Percentiles rank a stretch among this genome's conserved stretches.
These are phyloP conservation scores for Melanerpes formicivorus DNA, from an alignment of 2,113 vertebrate species.

Conservation along the genomic window DNA sequence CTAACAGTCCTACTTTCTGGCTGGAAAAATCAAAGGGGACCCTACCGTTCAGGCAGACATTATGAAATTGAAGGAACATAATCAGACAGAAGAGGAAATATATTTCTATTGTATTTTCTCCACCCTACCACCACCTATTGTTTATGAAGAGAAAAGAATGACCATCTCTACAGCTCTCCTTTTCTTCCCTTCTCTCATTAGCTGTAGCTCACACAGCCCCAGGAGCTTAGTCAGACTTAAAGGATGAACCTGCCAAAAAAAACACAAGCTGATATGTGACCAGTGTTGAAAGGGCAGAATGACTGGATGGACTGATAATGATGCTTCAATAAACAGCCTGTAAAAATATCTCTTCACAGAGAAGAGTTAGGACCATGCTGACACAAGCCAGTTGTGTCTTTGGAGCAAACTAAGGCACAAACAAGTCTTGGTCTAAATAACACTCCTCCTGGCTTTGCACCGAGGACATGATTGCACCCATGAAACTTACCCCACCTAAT, in stretches of 20 bases:
- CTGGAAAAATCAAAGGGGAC: neutral
- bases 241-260: constrained; percentile 42
- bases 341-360: constrained; percentile 20
- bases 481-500: neutral
- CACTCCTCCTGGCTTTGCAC: neutral
- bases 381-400: neutral
- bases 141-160: constrained; percentile 30
- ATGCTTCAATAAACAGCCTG: constrained; percentile 12
- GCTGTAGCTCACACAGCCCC: constrained; percentile 12
- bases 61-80: constrained; percentile 32
- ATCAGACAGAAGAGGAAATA: constrained; percentile 14
- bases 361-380: neutral
- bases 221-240: constrained; percentile 7
- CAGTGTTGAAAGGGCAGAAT: constrained; percentile 8
- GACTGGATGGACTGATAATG: constrained; percentile 6
- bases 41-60: neutral
- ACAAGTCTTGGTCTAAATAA: neutral
- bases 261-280: constrained; percentile 25
- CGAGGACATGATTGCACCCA: neutral
- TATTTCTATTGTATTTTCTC: neutral
- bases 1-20: neutral
- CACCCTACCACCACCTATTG: neutral
- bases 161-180: neutral
- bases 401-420: constrained; percentile 10
- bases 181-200: neutral